Evolutionary conservation across 2,113 vertebrate species (phyloP).

Genomic region (Triplophysa tibetana): DNA sequence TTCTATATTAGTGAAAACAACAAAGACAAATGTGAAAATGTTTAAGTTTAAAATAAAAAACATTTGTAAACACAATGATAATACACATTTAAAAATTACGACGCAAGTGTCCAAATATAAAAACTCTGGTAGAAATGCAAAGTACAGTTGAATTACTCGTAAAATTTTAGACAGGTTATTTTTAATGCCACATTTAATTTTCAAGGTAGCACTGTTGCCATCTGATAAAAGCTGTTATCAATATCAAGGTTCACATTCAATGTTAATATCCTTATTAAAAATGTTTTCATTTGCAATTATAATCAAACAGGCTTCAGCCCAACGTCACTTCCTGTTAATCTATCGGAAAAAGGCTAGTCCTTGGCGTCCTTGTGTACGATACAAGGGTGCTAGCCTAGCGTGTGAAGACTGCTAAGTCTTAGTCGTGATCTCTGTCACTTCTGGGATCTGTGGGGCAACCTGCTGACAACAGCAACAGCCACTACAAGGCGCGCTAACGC

Average conservation of each 20-base stretch:
- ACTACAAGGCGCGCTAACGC: neutral
- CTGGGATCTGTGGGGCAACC: neutral
- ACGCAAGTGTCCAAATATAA: neutral
- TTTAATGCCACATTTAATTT: neutral
- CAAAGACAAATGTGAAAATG: no score
- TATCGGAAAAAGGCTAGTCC: neutral
- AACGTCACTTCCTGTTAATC: neutral
- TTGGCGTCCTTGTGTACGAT: neutral
- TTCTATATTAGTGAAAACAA: no score
- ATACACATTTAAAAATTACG: neutral
- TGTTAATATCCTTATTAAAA: conserved; percentile 19
- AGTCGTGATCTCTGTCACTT: conserved; percentile 15
- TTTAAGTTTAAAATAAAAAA: no score
- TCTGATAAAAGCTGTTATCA: neutral
- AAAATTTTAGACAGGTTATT: neutral
- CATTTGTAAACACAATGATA: no score
- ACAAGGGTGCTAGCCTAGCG: neutral
- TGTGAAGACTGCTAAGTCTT: neutral
- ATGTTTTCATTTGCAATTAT: conserved; percentile 22
- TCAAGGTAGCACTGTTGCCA: neutral
- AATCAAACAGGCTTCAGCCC: neutral
- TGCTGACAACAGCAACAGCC: conserved; percentile 15
- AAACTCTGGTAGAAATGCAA: neutral
- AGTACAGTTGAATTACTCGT: neutral
- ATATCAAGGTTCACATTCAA: no score